Base-by-base conservation (phyloP, 2,113 vertebrate genomes). In the Ceyx cyanopectus region DNA sequence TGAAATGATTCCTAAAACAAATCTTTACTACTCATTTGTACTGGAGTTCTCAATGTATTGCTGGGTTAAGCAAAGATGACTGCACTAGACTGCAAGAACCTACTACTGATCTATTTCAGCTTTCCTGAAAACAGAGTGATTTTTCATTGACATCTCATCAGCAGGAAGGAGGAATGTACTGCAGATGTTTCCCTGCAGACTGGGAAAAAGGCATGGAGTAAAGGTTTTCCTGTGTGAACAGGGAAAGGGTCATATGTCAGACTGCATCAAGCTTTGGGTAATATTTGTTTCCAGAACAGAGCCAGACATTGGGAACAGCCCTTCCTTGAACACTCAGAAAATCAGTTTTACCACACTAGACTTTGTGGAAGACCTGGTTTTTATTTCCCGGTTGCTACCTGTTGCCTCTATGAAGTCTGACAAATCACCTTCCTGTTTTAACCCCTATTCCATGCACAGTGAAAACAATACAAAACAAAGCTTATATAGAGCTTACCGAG, bases 181-280 rank as follows among this genome's bases (percentile, higher is more conserved):
- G 46, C 92, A 95, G 58, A 72, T 90, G 72, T 80, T 95, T 95
- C 94, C 93, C 85, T 85, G 66, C 6, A 30, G 51, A 85, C 17
- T 45, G n/a, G 60, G 60, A 89, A 43, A 91, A 87, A 80, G 51
- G 17, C 48, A 54, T 2, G 26, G 15, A 63, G 11, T 9, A 69
- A 76, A 66, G 19, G 10, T 70, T 85, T 91, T 83, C 79, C 85
- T 70, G 37, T 27, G 45, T 72, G 24, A 78, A 87, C 17, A 66
- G 7, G 40, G 56, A 67, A 67, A 34, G 14, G 30, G 41, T 91
- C 63, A 21, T 14, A 27, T 37, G 67, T 51, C 51, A 89, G 30
- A 54, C 5, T 79, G 26, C 45, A 85, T 82, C 54, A 69, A n/a
- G 27, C 41, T 85, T 58, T 80, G 56, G 30, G 24, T 62, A 73